These are phyloP conservation scores for Platycercus adscitus DNA, from an alignment of 2,113 vertebrate species.

Conservation along the genomic window DNA sequence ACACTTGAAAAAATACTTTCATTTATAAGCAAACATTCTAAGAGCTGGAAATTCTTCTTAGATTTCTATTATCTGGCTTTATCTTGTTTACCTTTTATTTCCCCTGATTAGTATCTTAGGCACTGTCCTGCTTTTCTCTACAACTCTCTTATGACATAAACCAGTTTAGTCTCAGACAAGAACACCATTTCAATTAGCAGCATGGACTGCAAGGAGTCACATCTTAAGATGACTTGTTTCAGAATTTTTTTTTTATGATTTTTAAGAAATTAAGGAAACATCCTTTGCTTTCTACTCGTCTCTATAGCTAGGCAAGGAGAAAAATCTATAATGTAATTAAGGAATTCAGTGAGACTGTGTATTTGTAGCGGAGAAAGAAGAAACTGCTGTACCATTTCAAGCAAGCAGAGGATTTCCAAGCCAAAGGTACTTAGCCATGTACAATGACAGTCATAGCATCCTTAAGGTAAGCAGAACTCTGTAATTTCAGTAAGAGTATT, in stretches of 20 bases:
- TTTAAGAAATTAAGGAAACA: neutral
- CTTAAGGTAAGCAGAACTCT: neutral
- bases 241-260: neutral
- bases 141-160: neutral
- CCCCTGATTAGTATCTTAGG: neutral
- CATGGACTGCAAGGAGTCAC: neutral
- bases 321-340: neutral
- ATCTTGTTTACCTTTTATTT: neutral
- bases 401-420: neutral
- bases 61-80: neutral
- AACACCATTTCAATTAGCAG: neutral
- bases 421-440: neutral
- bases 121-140: neutral
- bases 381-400: neutral
- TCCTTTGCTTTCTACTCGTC: neutral
- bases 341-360: neutral
- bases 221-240: neutral
- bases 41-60: neutral
- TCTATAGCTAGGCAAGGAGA: neutral
- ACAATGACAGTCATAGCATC: neutral
- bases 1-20: neutral
- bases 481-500: neutral
- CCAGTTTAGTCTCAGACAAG: neutral
- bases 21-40: neutral
- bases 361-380: neutral